Conservation (phyloP, 2,113 vertebrate species). For the Pterocles orientalis region DNA sequence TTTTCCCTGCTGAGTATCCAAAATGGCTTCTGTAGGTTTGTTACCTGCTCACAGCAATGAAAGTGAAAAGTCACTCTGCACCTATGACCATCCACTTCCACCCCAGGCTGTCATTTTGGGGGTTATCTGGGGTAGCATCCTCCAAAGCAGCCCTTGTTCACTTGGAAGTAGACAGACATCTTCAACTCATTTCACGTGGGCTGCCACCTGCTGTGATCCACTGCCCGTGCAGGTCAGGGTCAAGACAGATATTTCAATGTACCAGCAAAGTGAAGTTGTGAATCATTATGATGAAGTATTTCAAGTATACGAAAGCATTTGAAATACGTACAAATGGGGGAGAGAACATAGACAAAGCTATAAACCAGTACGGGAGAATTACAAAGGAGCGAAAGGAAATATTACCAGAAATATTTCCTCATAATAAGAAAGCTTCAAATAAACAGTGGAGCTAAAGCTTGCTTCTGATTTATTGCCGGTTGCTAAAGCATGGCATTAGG, state of each 20-base stretch:
- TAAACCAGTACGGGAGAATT: not conserved
- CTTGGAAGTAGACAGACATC: not conserved
- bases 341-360: not conserved
- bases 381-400: not conserved
- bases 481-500: not conserved
- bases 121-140: not conserved
- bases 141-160: not conserved
- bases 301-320: not conserved
- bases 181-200: not conserved
- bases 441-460: not conserved
- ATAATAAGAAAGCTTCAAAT: not conserved
- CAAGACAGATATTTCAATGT: not conserved
- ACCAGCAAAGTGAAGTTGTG: slow-evolving; percentile 5
- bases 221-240: not conserved
- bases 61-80: slow-evolving; percentile 10
- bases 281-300: not conserved
- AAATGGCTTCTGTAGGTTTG: not conserved
- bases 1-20: not conserved
- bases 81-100: not conserved
- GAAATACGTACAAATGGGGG: not conserved
- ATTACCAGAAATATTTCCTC: not conserved
- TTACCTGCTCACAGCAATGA: not conserved
- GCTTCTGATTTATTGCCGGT: not conserved
- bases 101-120: not conserved
- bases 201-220: not conserved